phyloP scores from a whole-genome alignment of 2,797 vertebrate species.

The Chrosomus eos region DNA sequence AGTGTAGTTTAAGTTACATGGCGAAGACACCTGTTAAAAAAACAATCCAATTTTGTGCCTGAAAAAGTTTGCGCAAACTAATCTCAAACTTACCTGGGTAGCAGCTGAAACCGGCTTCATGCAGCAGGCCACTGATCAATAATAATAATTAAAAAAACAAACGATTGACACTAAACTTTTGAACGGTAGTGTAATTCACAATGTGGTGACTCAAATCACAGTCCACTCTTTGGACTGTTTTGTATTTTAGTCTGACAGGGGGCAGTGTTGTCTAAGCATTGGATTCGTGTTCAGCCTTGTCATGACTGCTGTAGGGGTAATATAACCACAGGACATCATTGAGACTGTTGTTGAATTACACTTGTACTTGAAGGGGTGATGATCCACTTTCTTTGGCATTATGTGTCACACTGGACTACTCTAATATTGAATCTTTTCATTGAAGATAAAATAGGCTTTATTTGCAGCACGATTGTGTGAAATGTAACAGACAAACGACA shows the following conservation, averaged over 20 bases:
- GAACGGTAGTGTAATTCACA: not conserved
- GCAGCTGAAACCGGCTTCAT: not conserved
- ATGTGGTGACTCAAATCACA: not conserved
- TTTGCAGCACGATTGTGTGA: slow-evolving; percentile 16
- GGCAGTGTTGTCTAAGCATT: slow-evolving; percentile 75
- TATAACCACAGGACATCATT: slow-evolving; percentile 21
- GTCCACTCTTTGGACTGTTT: not conserved
- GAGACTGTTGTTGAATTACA: slow-evolving; percentile 28
- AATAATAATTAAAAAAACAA: too few species aligned
- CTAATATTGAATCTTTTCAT: not conserved
- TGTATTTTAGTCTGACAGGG: slow-evolving; percentile 62
- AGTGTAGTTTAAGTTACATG: too few species aligned
- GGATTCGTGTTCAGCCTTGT: not conserved
- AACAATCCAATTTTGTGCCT: too few species aligned
- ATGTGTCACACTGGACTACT: not conserved
- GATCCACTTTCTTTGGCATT: slow-evolving; percentile 17
- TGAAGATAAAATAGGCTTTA: slow-evolving; percentile 1
- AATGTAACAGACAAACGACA: not conserved
- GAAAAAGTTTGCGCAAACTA: not conserved
- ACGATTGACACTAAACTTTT: not conserved
- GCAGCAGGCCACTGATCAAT: not conserved
- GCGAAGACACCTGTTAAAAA: too few species aligned
- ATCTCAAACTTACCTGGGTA: not conserved
- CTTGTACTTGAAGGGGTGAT: not conserved
- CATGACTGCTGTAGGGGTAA: slow-evolving; percentile 22